Evolutionary conservation across 2,797 vertebrate species (phyloP).

Genomic region (Choloepus didactylus): DNA sequence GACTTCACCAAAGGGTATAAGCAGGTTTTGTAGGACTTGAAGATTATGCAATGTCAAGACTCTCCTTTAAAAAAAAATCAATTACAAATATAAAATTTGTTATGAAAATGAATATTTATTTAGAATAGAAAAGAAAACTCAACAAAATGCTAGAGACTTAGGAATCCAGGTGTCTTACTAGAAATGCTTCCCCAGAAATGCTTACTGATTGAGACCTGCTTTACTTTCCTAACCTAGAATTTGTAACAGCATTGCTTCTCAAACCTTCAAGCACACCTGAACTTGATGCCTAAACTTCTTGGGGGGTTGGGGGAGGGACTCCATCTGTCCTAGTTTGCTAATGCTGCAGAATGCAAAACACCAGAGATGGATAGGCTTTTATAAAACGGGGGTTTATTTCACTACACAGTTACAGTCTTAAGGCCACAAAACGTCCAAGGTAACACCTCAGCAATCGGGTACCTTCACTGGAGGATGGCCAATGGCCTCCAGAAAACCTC

Average conservation of each 20-base stretch:
- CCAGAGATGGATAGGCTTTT: too few relatives aligned
- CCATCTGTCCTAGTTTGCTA: too few relatives aligned
- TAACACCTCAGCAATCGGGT: too few relatives aligned
- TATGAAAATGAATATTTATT: neutral
- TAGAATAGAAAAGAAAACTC: slow-evolving; percentile 20
- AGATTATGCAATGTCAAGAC: neutral
- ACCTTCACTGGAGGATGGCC: too few relatives aligned
- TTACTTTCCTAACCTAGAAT: neutral
- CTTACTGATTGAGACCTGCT: neutral
- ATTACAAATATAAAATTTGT: neutral
- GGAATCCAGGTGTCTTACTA: neutral
- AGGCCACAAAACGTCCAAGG: too few relatives aligned
- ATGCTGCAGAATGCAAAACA: too few relatives aligned
- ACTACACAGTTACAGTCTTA: too few relatives aligned
- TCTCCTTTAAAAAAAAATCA: neutral
- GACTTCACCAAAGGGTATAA: neutral
- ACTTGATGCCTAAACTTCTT: neutral
- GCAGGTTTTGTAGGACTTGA: neutral
- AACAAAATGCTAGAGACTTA: neutral
- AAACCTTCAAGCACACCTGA: neutral
- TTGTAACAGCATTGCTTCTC: neutral
- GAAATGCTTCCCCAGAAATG: neutral
- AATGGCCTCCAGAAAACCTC: too few relatives aligned
- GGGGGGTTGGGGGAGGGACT: too few relatives aligned
- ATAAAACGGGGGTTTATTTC: too few relatives aligned